These are phyloP conservation scores for Pantherophis alleghaniensis DNA, from an alignment of 2,797 vertebrate species.

Conservation along the genomic window DNA sequence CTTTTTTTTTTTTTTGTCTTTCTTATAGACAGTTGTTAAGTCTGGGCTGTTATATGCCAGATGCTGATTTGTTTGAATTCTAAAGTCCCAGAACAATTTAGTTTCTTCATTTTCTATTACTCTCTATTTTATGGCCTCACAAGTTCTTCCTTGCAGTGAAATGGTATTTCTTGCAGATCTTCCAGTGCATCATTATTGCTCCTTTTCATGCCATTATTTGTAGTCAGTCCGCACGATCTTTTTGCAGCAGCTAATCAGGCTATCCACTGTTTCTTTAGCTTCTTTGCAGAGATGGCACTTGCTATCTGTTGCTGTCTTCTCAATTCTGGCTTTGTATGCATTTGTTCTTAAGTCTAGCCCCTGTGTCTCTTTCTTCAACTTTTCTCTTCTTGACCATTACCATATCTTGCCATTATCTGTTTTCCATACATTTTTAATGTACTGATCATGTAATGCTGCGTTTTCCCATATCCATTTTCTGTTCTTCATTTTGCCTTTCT, in stretches of 20 bases:
- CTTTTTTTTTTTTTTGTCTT: not conserved
- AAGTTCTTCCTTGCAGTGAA: not conserved
- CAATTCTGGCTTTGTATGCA: not conserved
- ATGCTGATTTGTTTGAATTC: not conserved
- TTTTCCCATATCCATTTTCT: not conserved
- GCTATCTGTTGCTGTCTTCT: not conserved
- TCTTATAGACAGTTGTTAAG: not conserved
- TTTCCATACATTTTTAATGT: not conserved
- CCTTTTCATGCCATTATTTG: not conserved
- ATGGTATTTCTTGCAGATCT: not conserved
- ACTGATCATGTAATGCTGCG: not conserved
- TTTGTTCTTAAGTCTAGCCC: not conserved
- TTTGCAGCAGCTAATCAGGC: not conserved
- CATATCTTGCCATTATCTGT: not conserved
- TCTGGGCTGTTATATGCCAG: not conserved
- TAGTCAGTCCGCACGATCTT: not conserved
- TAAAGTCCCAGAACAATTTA: not conserved
- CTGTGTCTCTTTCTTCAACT: not conserved
- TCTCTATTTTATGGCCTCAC: not conserved
- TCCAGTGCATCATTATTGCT: not conserved
- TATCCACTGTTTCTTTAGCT: not conserved
- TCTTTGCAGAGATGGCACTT: not conserved
- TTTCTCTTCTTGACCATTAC: not conserved
- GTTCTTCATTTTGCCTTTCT: not conserved
- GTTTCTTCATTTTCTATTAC: not conserved